These are phyloP conservation scores for Drosophila eohydei DNA, from an alignment of 2,888 invertebrate species.

Conservation along the genomic window DNA sequence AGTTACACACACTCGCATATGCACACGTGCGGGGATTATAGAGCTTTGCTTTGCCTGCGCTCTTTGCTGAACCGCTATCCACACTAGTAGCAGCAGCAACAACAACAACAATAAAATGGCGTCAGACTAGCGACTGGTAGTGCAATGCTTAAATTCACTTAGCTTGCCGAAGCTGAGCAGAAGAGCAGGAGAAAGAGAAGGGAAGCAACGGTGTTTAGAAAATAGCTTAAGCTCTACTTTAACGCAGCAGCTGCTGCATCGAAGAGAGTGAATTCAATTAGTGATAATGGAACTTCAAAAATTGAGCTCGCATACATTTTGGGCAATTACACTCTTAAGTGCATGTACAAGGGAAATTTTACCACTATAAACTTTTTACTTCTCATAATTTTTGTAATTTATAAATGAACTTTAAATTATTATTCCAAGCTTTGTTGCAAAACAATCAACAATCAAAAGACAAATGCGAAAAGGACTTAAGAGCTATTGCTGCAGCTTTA, in stretches of 20 bases:
- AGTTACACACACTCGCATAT: constrained; percentile 1
- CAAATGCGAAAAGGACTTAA: constrained; percentile 7
- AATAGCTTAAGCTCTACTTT: constrained; percentile 17
- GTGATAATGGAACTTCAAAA: constrained; percentile 8
- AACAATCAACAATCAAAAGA: constrained; percentile 28
- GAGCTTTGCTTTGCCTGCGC: constrained; percentile 25
- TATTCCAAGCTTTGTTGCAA: background rate
- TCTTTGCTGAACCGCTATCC: constrained; percentile 4
- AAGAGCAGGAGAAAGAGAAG: background rate
- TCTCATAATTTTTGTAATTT: background rate
- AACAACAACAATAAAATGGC: constrained; percentile 33
- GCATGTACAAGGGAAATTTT: background rate
- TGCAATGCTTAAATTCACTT: constrained; percentile 60
- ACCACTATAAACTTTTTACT: background rate
- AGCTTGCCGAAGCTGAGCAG: constrained; percentile 19
- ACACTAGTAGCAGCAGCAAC: background rate
- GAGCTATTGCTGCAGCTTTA: constrained; percentile 64
- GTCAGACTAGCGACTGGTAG: constrained; percentile 42
- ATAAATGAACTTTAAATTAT: background rate
- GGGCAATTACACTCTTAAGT: constrained; percentile 4
- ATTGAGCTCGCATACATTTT: background rate
- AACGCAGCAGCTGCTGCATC: background rate
- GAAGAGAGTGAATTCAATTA: constrained; percentile 5
- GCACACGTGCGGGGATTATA: constrained; percentile 33
- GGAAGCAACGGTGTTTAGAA: background rate